A percentile compares a stretch with the other conserved stretches of the same genome.
These are phyloP conservation scores for Saguinus imperator DNA, from an alignment of 2,113 vertebrate genomes.

Conservation along the genomic window DNA sequence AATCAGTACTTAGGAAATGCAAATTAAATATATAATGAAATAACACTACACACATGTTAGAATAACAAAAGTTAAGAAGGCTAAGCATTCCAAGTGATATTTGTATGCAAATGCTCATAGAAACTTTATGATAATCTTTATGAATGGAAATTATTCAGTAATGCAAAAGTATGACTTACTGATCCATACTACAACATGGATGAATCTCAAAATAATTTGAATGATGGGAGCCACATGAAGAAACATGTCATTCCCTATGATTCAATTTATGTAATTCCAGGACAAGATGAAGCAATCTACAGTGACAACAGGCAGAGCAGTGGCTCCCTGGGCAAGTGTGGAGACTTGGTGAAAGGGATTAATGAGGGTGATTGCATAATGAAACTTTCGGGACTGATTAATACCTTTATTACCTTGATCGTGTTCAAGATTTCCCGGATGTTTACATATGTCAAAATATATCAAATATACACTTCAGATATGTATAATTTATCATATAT, in stretches of 20 bases:
- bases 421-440: not conserved
- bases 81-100: not conserved
- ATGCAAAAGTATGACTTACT: not conserved
- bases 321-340: too few species aligned
- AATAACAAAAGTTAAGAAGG: too few species aligned
- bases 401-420: not conserved
- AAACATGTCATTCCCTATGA: not conserved
- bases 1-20: not conserved
- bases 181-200: not conserved
- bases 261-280: not conserved
- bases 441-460: not conserved
- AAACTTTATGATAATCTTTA: not conserved
- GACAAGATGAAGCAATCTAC: not conserved
- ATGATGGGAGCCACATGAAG: not conserved
- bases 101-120: too few species aligned
- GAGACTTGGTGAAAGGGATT: fast-evolving
- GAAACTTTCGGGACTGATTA: not conserved
- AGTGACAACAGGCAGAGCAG: not conserved
- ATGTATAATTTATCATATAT: not conserved
- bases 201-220: not conserved
- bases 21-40: not conserved
- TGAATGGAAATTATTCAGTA: not conserved
- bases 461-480: not conserved
- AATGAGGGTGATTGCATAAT: not conserved
- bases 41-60: too few species aligned